Conservation (phyloP, 2,888 invertebrate species). For the Rotaria sp. region DNA sequence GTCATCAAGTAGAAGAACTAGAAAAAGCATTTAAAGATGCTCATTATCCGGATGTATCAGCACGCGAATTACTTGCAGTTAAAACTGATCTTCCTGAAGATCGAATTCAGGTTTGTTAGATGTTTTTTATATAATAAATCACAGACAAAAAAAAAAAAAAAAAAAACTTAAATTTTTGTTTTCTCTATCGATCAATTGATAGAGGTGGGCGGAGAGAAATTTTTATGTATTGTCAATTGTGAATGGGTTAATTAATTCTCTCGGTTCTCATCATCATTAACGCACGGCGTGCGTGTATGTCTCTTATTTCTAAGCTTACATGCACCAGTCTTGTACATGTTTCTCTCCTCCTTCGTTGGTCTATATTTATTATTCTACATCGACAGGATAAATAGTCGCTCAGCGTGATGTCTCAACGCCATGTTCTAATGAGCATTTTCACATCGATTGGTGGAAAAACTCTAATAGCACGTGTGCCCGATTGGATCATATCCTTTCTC, state of each 20-base stretch:
- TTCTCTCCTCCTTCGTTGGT: background rate
- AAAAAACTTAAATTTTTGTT: background rate
- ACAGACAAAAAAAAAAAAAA: background rate
- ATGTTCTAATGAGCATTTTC: background rate
- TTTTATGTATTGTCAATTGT: background rate
- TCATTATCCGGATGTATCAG: conserved; percentile 97
- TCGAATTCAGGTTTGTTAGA: conserved; percentile 51
- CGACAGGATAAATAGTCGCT: background rate
- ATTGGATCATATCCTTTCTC: background rate
- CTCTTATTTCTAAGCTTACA: conserved; percentile 9
- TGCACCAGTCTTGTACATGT: background rate
- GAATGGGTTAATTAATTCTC: conserved; percentile 19
- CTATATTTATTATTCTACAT: conserved; percentile 10
- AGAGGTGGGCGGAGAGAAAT: background rate
- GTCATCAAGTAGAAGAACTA: conserved; percentile 94
- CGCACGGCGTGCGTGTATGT: conserved; percentile 22
- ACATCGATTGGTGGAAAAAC: background rate
- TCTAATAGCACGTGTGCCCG: background rate
- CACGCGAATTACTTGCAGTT: conserved; percentile 61
- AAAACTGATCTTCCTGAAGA: conserved; percentile 55
- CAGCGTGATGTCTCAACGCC: background rate
- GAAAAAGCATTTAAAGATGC: conserved; percentile 99
- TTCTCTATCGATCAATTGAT: background rate
- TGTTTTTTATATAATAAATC: background rate
- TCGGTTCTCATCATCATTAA: conserved; percentile 24